Base-by-base conservation (phyloP, 2,888 invertebrate species). In the Drosophila paracracens region DNA sequence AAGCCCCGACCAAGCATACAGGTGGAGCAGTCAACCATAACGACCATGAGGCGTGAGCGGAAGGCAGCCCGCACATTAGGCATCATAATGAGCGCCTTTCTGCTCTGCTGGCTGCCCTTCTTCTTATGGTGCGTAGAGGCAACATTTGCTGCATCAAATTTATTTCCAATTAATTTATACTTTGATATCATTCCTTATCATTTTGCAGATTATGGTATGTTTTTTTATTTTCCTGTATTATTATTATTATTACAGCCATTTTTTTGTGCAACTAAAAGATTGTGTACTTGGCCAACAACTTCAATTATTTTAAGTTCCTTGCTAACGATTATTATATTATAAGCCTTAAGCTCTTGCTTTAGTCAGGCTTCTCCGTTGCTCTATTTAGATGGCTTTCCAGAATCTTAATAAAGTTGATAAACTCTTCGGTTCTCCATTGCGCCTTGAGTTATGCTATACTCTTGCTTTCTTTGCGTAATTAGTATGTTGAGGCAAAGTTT, bases 21-120 rank as follows among this genome's bases (percentile, higher is more conserved):
- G 90, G 95, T 96, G 93, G 96, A 96, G 89, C 96, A 96, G 31
- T 96, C 96, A 92, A 95, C 96, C 69, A 96, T 96, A 93, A 97
- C 95, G 92, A 97, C 97, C 93, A 97, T 98, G 97, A 96, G 97
- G 92, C 94, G 97, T 61, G 98, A 98, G 92, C 94, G 97, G 72
- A 97, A 97, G 92, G 98, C 98, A 0, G 98, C 98, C 3, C 95
- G 98, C 91, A 99, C 99, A 16, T 94, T 99, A 51, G 99, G 99
- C 66, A 98, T 99, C 92, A 98, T 99, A 91, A 98, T 99, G 96
- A 98, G 98, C 38, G 98, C 98, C 0, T 99, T 99, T 93, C 94
- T 99, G 73, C 95, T 98, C 10, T 99, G 99, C 93, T 99, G 98
- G 98, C 94, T 98, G 78, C 99, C 99, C 7, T 99, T 99, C 94